These are phyloP conservation scores for Cryptocephalus moraei DNA, from an alignment of 2,888 invertebrate species.

Conservation along the genomic window DNA sequence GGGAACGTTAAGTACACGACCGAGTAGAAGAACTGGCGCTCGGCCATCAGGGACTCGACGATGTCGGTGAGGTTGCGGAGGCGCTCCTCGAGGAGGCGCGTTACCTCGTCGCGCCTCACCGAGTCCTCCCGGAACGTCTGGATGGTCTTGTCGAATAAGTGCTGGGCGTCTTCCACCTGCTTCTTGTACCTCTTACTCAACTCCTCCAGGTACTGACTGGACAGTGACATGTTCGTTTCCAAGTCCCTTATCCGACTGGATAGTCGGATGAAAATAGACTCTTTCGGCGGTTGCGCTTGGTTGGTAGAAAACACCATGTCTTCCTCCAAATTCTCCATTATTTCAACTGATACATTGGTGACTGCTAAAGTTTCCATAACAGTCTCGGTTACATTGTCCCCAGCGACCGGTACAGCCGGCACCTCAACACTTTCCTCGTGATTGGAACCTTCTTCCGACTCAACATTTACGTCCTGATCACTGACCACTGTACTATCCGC, in stretches of 20 bases:
- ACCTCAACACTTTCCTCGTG: background rate
- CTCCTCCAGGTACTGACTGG: constrained; percentile 93
- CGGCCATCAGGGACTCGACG: constrained; percentile 49
- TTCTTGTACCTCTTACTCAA: constrained; percentile 90
- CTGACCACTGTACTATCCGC: background rate
- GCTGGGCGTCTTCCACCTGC: constrained; percentile 92
- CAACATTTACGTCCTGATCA: background rate
- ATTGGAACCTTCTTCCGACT: background rate
- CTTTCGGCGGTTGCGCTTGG: constrained; percentile 56
- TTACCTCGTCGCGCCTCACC: constrained; percentile 64
- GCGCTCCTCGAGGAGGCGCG: constrained; percentile 49
- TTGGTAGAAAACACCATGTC: constrained; percentile 39
- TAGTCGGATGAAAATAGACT: constrained; percentile 90
- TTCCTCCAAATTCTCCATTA: constrained; percentile 40
- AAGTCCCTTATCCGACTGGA: constrained; percentile 93
- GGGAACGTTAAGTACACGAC: constrained; percentile 46
- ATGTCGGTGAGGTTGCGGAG: constrained; percentile 51
- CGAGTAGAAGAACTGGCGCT: constrained; percentile 54
- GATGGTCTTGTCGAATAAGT: constrained; percentile 69
- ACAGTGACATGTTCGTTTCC: constrained; percentile 94
- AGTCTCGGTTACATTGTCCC: background rate
- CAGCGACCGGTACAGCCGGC: background rate
- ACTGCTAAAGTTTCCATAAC: constrained; percentile 1
- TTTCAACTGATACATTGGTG: constrained; percentile 13
- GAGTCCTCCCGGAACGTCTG: constrained; percentile 62